Evolutionary conservation across 2,888 invertebrate genomes (phyloP).

Genomic region (Lithophane semibrunnea): DNA sequence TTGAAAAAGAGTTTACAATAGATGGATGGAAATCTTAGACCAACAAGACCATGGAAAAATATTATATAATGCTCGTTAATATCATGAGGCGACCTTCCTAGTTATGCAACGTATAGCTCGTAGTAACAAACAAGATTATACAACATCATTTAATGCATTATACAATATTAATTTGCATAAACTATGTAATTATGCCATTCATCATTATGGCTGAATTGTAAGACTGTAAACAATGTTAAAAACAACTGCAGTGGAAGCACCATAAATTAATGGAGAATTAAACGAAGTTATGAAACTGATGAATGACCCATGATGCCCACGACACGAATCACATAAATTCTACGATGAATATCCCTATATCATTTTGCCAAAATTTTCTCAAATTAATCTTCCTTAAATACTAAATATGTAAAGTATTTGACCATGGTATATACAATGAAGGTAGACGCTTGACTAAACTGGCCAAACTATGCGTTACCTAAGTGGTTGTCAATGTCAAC

Average conservation of each 20-base stretch:
- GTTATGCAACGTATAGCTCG: slow-evolving; percentile 25
- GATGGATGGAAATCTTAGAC: slow-evolving; percentile 7
- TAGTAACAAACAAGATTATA: slow-evolving; percentile 32
- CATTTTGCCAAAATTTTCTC: background rate
- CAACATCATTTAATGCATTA: slow-evolving; percentile 38
- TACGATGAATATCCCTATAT: background rate
- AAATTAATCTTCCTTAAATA: slow-evolving; percentile 19
- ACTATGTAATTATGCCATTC: slow-evolving; percentile 25
- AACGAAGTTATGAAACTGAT: background rate
- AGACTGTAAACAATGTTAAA: slow-evolving; percentile 10
- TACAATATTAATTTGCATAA: slow-evolving; percentile 49
- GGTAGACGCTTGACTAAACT: slow-evolving; percentile 29
- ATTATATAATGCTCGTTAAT: background rate
- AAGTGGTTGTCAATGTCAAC: slow-evolving; percentile 37
- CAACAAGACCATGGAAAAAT: background rate
- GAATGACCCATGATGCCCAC: background rate
- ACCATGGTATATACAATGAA: background rate
- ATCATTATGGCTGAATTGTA: slow-evolving; percentile 7
- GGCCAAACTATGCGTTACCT: slow-evolving; percentile 26
- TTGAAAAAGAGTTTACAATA: slow-evolving; percentile 6
- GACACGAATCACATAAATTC: background rate
- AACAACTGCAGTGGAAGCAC: slow-evolving; percentile 2
- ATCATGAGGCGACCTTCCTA: slow-evolving; percentile 20
- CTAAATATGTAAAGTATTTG: slow-evolving; percentile 12
- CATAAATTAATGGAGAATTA: background rate